Percentiles rank a stretch among this genome's conserved stretches.
Conservation (phyloP, 2,797 vertebrate genomes). For the Sebastes trivittatus region DNA sequence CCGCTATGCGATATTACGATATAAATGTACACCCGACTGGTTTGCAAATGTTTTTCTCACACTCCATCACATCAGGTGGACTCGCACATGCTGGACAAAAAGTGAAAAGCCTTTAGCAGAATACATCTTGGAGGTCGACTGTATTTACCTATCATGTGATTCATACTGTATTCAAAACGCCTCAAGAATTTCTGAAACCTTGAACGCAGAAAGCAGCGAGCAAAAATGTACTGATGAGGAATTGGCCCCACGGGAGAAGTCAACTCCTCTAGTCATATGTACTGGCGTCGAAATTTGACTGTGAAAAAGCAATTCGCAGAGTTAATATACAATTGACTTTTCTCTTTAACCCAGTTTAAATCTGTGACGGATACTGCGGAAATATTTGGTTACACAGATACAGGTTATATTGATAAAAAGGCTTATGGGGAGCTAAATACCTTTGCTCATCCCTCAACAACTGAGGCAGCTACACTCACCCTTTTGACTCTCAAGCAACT, state of each 20-base stretch:
- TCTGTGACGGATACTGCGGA: constrained; percentile 38
- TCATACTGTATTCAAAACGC: neutral
- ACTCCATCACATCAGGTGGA: neutral
- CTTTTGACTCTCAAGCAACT: constrained; percentile 32
- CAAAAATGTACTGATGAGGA: constrained; percentile 16
- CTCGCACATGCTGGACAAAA: neutral
- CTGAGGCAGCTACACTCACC: constrained; percentile 17
- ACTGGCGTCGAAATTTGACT: neutral
- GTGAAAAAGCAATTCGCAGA: constrained; percentile 29
- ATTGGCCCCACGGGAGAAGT: constrained; percentile 2
- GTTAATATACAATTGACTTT: constrained; percentile 35
- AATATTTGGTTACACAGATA: constrained; percentile 33
- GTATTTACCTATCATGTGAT: neutral
- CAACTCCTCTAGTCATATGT: neutral
- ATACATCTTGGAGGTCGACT: neutral
- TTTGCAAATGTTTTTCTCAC: constrained; percentile 19
- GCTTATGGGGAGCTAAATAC: constrained; percentile 41
- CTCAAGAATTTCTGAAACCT: neutral
- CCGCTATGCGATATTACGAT: neutral
- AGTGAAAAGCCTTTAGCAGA: neutral
- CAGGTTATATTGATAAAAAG: constrained; percentile 39
- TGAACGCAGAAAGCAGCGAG: neutral
- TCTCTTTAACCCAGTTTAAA: constrained; percentile 36
- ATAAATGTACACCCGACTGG: constrained; percentile 11
- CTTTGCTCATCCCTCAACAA: constrained; percentile 34